Evolutionary conservation across 2,888 invertebrate genomes (phyloP).

Genomic region (Drosophila picticornis): DNA sequence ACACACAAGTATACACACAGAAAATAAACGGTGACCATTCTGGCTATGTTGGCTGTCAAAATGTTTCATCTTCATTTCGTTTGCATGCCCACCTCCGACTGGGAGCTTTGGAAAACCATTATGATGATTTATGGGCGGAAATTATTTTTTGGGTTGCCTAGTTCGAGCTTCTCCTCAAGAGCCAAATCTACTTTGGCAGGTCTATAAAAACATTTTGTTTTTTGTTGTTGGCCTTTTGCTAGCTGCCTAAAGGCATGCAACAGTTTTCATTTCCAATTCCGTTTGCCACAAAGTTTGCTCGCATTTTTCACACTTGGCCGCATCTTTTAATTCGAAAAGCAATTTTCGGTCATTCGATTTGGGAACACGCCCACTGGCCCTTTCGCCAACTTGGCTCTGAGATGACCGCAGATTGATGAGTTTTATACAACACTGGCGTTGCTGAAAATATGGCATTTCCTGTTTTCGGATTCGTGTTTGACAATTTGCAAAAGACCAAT

Average conservation of each 20-base stretch:
- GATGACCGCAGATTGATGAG: conserved; percentile 55
- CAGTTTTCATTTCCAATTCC: conserved; percentile 67
- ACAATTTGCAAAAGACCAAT: conserved; percentile 3
- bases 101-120: conserved; percentile 58
- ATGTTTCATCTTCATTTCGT: conserved; percentile 74
- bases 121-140: conserved; percentile 78
- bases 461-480: conserved; percentile 5
- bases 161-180: background rate
- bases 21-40: conserved; percentile 18
- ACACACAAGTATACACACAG: conserved; percentile 3
- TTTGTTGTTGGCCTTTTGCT: conserved; percentile 15
- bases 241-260: conserved; percentile 62
- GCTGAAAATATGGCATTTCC: conserved; percentile 34
- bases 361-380: conserved; percentile 3
- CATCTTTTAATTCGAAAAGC: conserved; percentile 71
- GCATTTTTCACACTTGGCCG: conserved; percentile 65
- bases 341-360: conserved; percentile 48
- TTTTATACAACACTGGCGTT: conserved; percentile 10
- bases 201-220: conserved; percentile 18
- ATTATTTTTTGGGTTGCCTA: conserved; percentile 63
- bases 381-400: background rate
- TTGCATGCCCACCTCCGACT: conserved; percentile 24
- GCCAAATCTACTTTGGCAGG: background rate
- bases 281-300: conserved; percentile 44
- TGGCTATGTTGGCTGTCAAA: conserved; percentile 59